Percentiles rank a stretch among this genome's conserved stretches.
phyloP scores from a whole-genome alignment of 2,113 vertebrate genomes.

The Erpornis zantholeuca region DNA sequence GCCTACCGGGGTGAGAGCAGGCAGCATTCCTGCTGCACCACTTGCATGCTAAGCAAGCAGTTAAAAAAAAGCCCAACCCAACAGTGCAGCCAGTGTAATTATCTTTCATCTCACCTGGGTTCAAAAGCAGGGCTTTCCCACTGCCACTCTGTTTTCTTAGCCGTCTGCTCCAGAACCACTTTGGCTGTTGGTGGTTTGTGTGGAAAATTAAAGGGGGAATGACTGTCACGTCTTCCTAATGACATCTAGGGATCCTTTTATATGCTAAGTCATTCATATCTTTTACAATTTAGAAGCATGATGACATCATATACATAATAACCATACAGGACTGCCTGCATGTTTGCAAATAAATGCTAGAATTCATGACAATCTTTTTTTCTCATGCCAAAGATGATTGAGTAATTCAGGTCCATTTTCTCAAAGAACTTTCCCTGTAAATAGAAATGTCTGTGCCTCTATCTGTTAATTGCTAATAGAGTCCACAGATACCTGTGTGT shows the following conservation, averaged over 20 bases:
- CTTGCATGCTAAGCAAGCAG: conserved; percentile 8
- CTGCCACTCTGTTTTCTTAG: neutral
- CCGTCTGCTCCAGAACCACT: neutral
- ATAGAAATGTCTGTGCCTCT: neutral
- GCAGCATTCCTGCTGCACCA: neutral
- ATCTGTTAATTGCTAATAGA: neutral
- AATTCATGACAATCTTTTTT: neutral
- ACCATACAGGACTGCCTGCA: neutral
- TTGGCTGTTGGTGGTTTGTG: neutral
- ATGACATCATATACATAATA: neutral
- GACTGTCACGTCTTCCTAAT: conserved; percentile 8
- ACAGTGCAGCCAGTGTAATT: neutral
- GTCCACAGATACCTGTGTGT: neutral
- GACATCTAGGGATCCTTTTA: conserved; percentile 9
- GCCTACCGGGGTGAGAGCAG: conserved; percentile 26
- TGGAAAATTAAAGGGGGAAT: conserved; percentile 32
- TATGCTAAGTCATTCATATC: conserved; percentile 18
- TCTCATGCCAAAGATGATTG: neutral
- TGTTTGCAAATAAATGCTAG: conserved; percentile 10
- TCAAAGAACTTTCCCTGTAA: neutral
- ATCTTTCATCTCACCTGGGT: conserved; percentile 21
- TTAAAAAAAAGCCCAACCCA: neutral
- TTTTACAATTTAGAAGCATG: conserved; percentile 19
- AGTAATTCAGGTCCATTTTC: neutral
- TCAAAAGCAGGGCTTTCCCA: conserved; percentile 25